Conservation (phyloP, 2,113 vertebrate genomes). For the Corythaixoides concolor region DNA sequence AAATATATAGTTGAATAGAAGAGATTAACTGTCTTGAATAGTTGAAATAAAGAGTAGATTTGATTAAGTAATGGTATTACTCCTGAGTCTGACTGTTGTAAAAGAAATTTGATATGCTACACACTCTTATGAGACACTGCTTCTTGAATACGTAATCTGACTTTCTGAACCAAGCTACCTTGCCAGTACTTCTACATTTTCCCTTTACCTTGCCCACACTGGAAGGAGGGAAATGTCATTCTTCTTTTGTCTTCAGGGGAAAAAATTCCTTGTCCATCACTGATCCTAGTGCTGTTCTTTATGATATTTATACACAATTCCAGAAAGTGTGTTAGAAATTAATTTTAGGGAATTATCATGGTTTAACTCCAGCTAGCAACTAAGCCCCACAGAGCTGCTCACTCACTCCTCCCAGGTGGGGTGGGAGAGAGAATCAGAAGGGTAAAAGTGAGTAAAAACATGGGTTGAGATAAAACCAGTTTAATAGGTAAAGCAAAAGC, state of each 20-base stretch:
- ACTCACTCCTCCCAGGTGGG: no score
- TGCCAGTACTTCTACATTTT: constrained; percentile 43
- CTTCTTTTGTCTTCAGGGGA: constrained; percentile 33
- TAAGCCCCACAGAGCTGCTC: no score
- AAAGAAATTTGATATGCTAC: neutral
- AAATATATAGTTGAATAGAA: neutral
- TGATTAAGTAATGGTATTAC: neutral
- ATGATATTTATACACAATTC: constrained; percentile 62
- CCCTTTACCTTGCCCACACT: neutral
- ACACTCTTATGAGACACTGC: neutral
- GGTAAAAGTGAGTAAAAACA: no score
- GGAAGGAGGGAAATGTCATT: neutral
- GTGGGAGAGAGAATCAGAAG: no score
- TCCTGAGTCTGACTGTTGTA: neutral
- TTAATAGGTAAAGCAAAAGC: no score
- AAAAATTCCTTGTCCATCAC: constrained; percentile 63
- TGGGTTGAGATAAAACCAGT: no score
- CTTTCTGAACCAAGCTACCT: neutral
- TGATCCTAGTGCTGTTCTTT: constrained; percentile 11
- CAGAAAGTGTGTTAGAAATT: constrained; percentile 65
- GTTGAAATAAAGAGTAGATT: neutral
- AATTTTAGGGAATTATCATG: neutral
- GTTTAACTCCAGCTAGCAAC: no score
- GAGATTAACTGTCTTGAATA: neutral
- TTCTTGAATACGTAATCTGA: constrained; percentile 3